phyloP scores from a whole-genome alignment of 1,140 invertebrate genomes.

The Melitaea cinxia region DNA sequence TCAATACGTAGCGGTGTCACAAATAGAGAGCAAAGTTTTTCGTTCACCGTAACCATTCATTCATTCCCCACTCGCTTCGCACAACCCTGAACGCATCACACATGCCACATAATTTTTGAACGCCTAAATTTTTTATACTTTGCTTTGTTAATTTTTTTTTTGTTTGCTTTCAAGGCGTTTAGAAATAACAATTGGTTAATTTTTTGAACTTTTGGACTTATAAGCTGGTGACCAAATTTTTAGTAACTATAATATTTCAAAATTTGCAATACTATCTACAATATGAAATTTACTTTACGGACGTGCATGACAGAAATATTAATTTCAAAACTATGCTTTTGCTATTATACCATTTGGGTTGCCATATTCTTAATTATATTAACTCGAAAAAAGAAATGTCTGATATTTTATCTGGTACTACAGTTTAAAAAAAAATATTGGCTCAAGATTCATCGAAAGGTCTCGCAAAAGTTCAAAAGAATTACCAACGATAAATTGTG shows the following conservation, averaged over 20 bases:
- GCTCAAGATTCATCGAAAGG: no score
- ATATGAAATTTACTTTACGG: no score
- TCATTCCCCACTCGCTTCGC: conserved; percentile 57
- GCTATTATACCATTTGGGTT: no score
- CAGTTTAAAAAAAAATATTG: no score
- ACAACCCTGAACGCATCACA: conserved; percentile 60
- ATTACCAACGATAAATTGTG: conserved; percentile 26
- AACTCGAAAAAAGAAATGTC: no score
- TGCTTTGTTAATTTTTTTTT: conserved; percentile 1
- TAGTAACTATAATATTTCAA: no score
- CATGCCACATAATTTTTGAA: conserved; percentile 65
- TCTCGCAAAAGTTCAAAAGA: conserved; percentile 3
- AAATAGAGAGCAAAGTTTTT: conserved; percentile 17
- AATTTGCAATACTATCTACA: no score
- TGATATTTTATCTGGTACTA: no score
- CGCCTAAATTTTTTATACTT: conserved; percentile 33
- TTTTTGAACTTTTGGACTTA: conserved; percentile 11
- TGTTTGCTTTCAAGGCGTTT: conserved; percentile 22
- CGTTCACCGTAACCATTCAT: conserved; percentile 35
- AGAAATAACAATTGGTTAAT: conserved; percentile 27
- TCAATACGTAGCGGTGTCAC: conserved; percentile 15
- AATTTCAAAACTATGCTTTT: no score
- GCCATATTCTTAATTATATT: no score
- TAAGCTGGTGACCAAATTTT: background rate
- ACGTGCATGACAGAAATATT: no score